phyloP scores from a whole-genome alignment of 2,888 invertebrate genomes.

The Melanotus villosus region DNA sequence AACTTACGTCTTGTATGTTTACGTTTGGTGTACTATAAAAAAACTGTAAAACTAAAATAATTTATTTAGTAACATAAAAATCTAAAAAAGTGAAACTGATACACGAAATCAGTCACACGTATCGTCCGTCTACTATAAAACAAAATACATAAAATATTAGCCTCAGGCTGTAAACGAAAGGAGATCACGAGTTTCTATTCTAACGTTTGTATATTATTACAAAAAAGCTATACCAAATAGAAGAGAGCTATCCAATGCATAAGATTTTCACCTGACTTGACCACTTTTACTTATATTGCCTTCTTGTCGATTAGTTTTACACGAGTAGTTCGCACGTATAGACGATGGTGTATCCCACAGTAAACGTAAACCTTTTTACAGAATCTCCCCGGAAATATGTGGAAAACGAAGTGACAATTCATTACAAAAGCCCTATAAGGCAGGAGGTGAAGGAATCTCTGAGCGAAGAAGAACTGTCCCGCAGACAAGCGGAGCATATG shows the following conservation, averaged over 20 bases:
- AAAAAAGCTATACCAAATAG: neutral
- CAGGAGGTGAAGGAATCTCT: slow-evolving; percentile 88
- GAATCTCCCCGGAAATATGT: slow-evolving; percentile 92
- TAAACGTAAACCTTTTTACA: too few species aligned
- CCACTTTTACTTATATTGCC: slow-evolving; percentile 23
- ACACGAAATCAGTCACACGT: slow-evolving; percentile 4
- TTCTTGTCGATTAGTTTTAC: slow-evolving; percentile 24
- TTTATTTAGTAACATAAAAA: too few species aligned
- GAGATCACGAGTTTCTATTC: slow-evolving; percentile 21
- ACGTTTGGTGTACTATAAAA: too few species aligned
- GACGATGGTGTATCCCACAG: too few species aligned
- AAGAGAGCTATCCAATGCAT: slow-evolving; percentile 10
- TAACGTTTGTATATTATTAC: slow-evolving; percentile 13
- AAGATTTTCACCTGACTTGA: slow-evolving; percentile 15
- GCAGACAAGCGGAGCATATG: slow-evolving; percentile 92
- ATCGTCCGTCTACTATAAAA: neutral
- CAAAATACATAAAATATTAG: slow-evolving; percentile 18
- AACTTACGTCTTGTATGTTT: too few species aligned
- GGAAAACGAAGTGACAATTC: slow-evolving; percentile 94
- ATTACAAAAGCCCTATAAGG: slow-evolving; percentile 91
- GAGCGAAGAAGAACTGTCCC: slow-evolving; percentile 90
- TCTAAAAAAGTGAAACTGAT: neutral
- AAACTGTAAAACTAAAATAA: too few species aligned
- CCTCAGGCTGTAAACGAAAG: slow-evolving; percentile 21
- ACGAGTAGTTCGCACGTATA: slow-evolving; percentile 15